These are phyloP conservation scores for Bombus waltoni DNA, from an alignment of 1,140 invertebrate genomes.

Conservation along the genomic window DNA sequence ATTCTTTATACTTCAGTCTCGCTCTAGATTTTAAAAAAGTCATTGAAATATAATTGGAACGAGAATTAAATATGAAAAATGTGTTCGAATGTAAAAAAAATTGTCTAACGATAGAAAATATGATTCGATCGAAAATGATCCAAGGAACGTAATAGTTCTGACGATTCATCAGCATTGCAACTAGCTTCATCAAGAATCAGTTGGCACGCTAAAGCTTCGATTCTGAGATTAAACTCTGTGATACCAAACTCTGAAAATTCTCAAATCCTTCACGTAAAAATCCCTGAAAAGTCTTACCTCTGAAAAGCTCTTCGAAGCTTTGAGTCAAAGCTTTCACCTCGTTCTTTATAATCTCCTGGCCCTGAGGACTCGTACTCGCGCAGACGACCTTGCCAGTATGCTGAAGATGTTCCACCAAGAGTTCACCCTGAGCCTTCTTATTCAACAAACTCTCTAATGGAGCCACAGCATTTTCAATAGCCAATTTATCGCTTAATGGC, in stretches of 20 bases:
- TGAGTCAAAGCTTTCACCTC: conserved; percentile 93
- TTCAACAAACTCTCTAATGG: conserved; percentile 93
- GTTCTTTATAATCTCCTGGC: conserved; percentile 91
- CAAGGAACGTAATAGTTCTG: too few relatives aligned
- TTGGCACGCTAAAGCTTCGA: too few relatives aligned
- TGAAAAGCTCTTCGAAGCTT: conserved; percentile 92
- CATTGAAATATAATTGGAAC: too few relatives aligned
- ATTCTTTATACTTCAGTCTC: neutral
- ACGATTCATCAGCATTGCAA: too few relatives aligned
- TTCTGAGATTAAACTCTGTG: too few relatives aligned
- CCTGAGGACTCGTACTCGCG: conserved; percentile 90
- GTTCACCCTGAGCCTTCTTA: conserved; percentile 94
- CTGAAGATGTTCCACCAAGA: conserved; percentile 92
- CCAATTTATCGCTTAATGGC: conserved; percentile 92
- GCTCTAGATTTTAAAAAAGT: neutral
- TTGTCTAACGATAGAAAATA: too few relatives aligned
- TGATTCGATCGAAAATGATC: too few relatives aligned
- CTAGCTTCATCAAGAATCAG: too few relatives aligned
- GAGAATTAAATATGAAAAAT: too few relatives aligned
- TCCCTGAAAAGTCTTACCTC: conserved; percentile 76
- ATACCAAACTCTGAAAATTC: too few relatives aligned
- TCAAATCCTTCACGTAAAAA: neutral
- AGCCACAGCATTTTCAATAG: conserved; percentile 93
- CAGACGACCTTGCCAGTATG: conserved; percentile 93
- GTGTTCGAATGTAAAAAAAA: too few relatives aligned